phyloP scores from a whole-genome alignment of 2,888 invertebrate genomes.

The Drosophila picticornis region DNA sequence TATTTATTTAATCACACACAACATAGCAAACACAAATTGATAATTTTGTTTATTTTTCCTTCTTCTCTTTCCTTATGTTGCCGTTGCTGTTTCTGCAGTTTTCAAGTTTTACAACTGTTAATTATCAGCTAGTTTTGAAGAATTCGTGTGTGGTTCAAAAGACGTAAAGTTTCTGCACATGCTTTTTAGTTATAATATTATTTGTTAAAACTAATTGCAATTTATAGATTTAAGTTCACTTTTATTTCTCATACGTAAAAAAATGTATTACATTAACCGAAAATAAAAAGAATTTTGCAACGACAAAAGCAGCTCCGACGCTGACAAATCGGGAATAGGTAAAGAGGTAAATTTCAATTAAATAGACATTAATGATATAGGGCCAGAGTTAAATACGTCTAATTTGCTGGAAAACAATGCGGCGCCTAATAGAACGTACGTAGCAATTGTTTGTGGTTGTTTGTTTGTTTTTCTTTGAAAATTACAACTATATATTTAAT shows the following conservation, averaged over 20 bases:
- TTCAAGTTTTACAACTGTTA: conserved; percentile 69
- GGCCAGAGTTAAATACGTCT: conserved; percentile 29
- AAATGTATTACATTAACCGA: conserved; percentile 43
- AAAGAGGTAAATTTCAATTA: conserved; percentile 26
- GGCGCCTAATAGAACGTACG: conserved; percentile 44
- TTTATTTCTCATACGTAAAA: conserved; percentile 49
- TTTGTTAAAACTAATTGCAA: conserved; percentile 34
- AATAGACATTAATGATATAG: conserved; percentile 33
- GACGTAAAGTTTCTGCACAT: conserved; percentile 21
- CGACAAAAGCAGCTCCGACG: conserved; percentile 35
- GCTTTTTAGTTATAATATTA: conserved; percentile 13
- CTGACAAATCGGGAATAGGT: conserved; percentile 21
- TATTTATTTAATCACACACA: conserved; percentile 79
- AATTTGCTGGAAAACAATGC: conserved; percentile 51
- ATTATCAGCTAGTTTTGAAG: conserved; percentile 54
- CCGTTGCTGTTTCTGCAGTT: conserved; percentile 53
- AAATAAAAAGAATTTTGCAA: conserved; percentile 35
- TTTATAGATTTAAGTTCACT: conserved; percentile 34
- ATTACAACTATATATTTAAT: conserved; percentile 76
- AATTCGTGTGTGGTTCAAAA: conserved; percentile 26
- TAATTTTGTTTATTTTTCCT: conserved; percentile 29
- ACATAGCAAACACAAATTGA: conserved; percentile 68
- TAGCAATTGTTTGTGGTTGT: conserved; percentile 44
- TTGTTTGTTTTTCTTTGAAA: conserved; percentile 50
- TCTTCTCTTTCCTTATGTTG: conserved; percentile 33